Conservation (phyloP, 2,797 vertebrate genomes). For the Vireo griseus region DNA sequence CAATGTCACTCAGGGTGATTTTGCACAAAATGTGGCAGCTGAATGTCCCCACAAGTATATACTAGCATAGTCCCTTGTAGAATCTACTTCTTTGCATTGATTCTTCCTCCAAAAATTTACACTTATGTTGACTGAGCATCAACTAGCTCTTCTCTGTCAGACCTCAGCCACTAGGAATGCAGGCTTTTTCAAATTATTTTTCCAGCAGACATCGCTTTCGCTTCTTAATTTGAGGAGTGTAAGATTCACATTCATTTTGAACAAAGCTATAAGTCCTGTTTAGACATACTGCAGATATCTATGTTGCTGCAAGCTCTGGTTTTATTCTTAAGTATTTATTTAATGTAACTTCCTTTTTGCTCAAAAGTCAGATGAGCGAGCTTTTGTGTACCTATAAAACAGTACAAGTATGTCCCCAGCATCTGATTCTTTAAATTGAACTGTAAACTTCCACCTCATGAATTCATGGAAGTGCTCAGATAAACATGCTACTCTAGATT, state of each 20-base stretch:
- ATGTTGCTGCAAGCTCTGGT: background rate
- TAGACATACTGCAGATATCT: background rate
- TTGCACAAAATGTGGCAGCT: background rate
- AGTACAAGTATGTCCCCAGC: accelerated
- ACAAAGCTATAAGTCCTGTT: background rate
- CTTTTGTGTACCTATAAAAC: background rate
- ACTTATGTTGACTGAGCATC: background rate
- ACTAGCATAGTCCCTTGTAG: background rate
- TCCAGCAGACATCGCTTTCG: background rate
- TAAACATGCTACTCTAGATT: background rate
- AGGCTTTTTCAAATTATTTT: background rate
- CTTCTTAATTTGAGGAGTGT: background rate
- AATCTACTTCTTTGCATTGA: background rate
- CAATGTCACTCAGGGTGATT: background rate
- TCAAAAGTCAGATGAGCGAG: background rate
- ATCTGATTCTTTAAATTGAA: background rate
- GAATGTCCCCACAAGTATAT: background rate
- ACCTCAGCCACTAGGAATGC: background rate
- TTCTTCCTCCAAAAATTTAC: background rate
- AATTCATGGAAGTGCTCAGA: background rate
- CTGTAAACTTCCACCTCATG: background rate
- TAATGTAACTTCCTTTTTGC: background rate
- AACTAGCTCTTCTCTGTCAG: background rate
- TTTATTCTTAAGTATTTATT: background rate
- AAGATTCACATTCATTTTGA: background rate